These are phyloP conservation scores for Gallinago solitaria DNA, from an alignment of 2,797 vertebrate genomes.

Conservation along the genomic window DNA sequence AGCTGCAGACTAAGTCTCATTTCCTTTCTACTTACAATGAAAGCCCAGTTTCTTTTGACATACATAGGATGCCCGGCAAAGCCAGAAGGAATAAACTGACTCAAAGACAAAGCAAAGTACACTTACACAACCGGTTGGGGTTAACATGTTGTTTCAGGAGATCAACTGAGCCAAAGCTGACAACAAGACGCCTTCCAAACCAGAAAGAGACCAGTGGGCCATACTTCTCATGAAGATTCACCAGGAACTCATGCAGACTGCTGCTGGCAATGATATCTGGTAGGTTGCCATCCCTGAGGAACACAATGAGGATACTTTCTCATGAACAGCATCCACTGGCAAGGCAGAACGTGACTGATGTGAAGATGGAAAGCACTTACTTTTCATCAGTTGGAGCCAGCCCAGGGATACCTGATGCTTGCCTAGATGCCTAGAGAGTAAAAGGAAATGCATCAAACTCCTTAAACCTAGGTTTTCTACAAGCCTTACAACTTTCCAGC, in stretches of 20 bases:
- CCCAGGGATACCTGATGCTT: constrained; percentile 93
- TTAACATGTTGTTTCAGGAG: constrained; percentile 91
- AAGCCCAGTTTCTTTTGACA: neutral
- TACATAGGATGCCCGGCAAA: fast-evolving
- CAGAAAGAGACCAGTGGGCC: constrained; percentile 94
- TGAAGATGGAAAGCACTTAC: constrained; percentile 76
- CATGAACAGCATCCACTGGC: neutral
- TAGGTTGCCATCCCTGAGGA: constrained; percentile 91
- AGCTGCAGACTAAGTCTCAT: neutral
- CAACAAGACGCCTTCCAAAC: constrained; percentile 92
- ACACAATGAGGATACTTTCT: neutral
- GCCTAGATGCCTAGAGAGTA: constrained; percentile 87
- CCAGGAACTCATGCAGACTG: constrained; percentile 93
- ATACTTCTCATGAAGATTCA: constrained; percentile 89
- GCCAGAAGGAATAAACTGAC: neutral
- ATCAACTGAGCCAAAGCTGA: constrained; percentile 89
- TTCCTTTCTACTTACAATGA: neutral
- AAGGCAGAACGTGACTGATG: neutral
- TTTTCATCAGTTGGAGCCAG: constrained; percentile 93
- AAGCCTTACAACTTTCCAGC: neutral
- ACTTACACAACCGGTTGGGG: constrained; percentile 90
- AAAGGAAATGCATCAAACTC: neutral
- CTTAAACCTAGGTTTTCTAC: neutral
- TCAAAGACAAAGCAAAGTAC: neutral
- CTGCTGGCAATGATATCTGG: constrained; percentile 90